A percentile compares a stretch with the other conserved stretches of the same genome.
Conservation (phyloP, 2,797 vertebrate species). For the Lagorchestes hirsutus region DNA sequence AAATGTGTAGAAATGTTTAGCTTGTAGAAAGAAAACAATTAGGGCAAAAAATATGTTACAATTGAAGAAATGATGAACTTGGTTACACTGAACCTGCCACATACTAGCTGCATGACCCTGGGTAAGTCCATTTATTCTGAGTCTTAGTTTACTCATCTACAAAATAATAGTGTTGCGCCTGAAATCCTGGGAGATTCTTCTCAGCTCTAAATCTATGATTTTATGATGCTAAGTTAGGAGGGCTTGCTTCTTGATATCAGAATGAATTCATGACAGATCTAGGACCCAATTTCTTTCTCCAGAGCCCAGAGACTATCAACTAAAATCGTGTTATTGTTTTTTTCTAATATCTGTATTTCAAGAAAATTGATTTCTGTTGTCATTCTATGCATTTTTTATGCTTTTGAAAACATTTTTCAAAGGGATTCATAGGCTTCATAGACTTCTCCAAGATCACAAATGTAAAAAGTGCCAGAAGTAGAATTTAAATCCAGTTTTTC, state of each 20-base stretch:
- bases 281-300: neutral
- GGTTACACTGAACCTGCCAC: neutral
- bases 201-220: neutral
- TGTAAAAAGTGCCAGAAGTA: neutral
- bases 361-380: neutral
- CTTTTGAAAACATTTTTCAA: neutral
- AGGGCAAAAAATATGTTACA: neutral
- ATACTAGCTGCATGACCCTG: neutral
- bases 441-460: neutral
- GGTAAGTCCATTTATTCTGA: neutral
- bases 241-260: neutral
- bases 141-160: neutral
- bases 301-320: neutral
- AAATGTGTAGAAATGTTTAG: slow-evolving; percentile 32
- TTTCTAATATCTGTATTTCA: neutral
- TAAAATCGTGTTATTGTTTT: neutral
- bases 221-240: neutral
- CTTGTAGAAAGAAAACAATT: slow-evolving; percentile 8
- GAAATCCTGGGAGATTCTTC: neutral
- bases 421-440: neutral
- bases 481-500: neutral
- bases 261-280: neutral
- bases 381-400: neutral
- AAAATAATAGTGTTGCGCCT: neutral
- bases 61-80: neutral